phyloP scores from a whole-genome alignment of 2,113 vertebrate species.

The Platichthys stellatus region DNA sequence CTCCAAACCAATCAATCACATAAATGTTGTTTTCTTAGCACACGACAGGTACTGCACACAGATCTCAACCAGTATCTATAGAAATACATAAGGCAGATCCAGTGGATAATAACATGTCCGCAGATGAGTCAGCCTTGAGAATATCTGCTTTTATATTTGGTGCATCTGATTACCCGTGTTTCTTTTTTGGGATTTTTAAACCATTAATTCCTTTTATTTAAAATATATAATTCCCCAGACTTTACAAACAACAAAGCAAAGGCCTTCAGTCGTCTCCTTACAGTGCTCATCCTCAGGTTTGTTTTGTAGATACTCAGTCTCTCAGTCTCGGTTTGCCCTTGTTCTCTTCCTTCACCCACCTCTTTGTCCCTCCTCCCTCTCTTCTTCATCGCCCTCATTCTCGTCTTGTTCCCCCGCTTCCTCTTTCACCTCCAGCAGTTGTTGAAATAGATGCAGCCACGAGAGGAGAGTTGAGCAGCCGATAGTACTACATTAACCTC shows the following conservation, averaged over 20 bases:
- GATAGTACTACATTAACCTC: slow-evolving; percentile 65
- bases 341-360: not conserved
- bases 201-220: not conserved
- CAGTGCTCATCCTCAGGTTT: slow-evolving; percentile 11
- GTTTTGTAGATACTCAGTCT: not conserved
- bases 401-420: not conserved
- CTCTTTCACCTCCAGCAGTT: slow-evolving; percentile 49
- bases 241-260: slow-evolving; percentile 1
- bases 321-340: not conserved
- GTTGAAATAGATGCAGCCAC: slow-evolving; percentile 56
- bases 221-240: not conserved
- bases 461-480: slow-evolving; percentile 52
- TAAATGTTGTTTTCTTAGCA: not conserved
- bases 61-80: not conserved
- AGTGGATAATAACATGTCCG: no score
- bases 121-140: not conserved
- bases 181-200: no score
- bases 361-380: not conserved
- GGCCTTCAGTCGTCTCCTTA: not conserved
- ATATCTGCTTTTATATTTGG: no score
- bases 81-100: not conserved
- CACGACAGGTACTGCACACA: not conserved
- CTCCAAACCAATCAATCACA: not conserved
- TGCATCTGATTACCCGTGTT: no score
- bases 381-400: slow-evolving; percentile 9